Evolutionary conservation across 2,113 vertebrate genomes (phyloP).

Genomic region (Gobio gobio): DNA sequence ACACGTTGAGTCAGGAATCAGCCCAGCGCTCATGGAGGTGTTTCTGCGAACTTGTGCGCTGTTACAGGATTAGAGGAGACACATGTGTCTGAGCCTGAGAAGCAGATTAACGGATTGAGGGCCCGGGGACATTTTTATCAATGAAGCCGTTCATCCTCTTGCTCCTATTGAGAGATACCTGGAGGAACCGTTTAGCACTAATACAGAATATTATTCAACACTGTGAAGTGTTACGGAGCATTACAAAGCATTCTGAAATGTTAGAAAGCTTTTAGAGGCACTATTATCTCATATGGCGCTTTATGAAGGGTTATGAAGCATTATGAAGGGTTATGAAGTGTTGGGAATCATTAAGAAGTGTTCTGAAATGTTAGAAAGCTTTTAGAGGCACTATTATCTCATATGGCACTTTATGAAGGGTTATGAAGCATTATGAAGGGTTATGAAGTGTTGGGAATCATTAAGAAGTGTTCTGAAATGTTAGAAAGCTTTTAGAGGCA

Average conservation of each 20-base stretch:
- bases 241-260: not conserved
- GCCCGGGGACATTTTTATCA: slow-evolving; percentile 46
- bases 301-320: not conserved
- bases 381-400: not conserved
- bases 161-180: not conserved
- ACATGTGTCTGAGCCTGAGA: not conserved
- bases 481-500: not conserved
- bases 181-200: not conserved
- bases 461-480: not conserved
- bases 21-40: not conserved
- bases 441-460: not conserved
- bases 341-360: no score
- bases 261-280: not conserved
- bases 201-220: no score
- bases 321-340: no score
- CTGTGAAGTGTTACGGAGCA: not conserved
- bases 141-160: slow-evolving; percentile 39
- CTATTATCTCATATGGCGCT: not conserved
- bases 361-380: no score
- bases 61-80: not conserved
- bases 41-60: not conserved
- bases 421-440: not conserved
- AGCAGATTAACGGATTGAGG: slow-evolving; percentile 36
- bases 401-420: not conserved
- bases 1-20: not conserved